A percentile compares a stretch with the other conserved stretches of the same genome.
Conservation (phyloP, 2,797 vertebrate genomes). For the Microhierax caerulescens region DNA sequence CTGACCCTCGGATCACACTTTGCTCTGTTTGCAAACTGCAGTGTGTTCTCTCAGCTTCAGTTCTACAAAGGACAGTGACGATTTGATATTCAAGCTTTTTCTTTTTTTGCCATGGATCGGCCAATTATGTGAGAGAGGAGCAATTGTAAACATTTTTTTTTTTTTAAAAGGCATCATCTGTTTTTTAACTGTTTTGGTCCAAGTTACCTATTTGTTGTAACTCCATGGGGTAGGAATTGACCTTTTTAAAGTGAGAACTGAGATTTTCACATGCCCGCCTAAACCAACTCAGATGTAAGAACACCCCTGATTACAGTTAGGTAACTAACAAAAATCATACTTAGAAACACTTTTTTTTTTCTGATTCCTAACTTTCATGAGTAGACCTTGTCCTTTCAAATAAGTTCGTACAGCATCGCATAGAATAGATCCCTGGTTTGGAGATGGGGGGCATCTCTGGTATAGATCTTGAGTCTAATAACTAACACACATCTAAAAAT, state of each 20-base stretch:
- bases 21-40: neutral
- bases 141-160: neutral
- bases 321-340: neutral
- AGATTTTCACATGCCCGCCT: neutral
- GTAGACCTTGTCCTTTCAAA: neutral
- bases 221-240: accelerated
- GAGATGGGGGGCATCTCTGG: neutral
- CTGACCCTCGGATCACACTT: neutral
- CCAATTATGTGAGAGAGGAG: neutral
- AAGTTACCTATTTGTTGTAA: neutral
- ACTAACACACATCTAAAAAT: neutral
- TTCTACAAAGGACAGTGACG: neutral
- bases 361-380: neutral
- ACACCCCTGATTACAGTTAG: neutral
- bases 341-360: neutral
- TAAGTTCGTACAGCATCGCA: neutral
- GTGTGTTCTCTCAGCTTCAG: slow-evolving; percentile 3
- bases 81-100: slow-evolving; percentile 27
- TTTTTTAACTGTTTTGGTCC: neutral
- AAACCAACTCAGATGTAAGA: neutral
- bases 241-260: neutral
- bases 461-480: neutral
- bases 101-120: neutral
- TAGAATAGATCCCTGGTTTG: neutral
- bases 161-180: neutral